Conservation (phyloP, 2,888 invertebrate genomes). For the Metallyticus violacea region DNA sequence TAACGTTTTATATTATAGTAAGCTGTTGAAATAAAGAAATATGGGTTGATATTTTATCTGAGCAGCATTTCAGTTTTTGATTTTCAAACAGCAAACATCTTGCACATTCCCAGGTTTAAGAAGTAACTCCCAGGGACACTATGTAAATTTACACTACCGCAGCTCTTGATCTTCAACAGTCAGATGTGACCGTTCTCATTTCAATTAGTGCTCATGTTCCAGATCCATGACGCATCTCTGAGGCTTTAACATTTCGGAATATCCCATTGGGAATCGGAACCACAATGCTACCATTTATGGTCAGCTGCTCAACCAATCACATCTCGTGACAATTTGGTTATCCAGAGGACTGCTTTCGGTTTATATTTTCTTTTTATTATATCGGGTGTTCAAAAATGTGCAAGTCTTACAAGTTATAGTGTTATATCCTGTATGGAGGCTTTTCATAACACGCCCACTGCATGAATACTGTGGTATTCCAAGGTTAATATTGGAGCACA, state of each 20-base stretch:
- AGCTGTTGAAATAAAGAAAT: too few species aligned
- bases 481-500: too few species aligned
- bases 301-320: background rate
- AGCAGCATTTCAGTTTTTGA: background rate
- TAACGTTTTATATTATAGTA: too few species aligned
- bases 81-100: background rate
- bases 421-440: too few species aligned
- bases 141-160: background rate
- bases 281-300: background rate
- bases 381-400: too few species aligned
- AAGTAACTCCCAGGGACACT: background rate
- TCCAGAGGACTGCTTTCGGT: background rate
- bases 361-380: too few species aligned
- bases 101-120: background rate
- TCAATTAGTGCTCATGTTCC: background rate
- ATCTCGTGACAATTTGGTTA: background rate
- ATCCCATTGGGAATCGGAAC: background rate
- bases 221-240: background rate
- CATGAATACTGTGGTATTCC: too few species aligned
- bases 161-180: background rate
- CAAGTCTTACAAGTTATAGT: too few species aligned
- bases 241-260: background rate
- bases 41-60: too few species aligned
- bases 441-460: too few species aligned
- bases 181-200: background rate